Evolutionary conservation across 2,888 invertebrate species (phyloP), one percentile per base, ranked within the genome.

Genomic region (Leucania comma): DNA sequence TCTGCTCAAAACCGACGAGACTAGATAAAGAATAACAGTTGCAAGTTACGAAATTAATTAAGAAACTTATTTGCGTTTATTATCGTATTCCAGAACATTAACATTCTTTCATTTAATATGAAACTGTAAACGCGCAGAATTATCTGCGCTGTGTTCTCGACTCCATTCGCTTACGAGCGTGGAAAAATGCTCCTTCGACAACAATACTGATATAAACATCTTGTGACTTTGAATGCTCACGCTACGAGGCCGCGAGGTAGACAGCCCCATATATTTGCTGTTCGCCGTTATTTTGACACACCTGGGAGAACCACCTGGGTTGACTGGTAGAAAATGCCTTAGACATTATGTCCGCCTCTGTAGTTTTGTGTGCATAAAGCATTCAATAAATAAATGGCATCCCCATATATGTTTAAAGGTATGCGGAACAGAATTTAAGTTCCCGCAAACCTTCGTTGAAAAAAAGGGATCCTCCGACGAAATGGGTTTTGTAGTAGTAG

Each of bases 151-250:
- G 9, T 57, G 74, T 57, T 57, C 42, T 26, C 2, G 22, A 35
- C 22, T 26, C 48, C 29, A 72, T 35, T 48, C 53, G 26, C 54
- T n/a, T 29, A 50, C 3, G 20, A 67, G 75, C 80, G 75, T 80
- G 76, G 76, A 51, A 80, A 59, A 42, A 24, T 54, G 9, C 38
- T 66, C 48, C 38, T 58, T 24, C 2, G 35, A 53, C 42, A 76
- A 76, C 68, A 61, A 80, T 68, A 42, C 66, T 50, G 67, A 24
- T 61, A 58, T 75, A 57, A 74, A 74, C 66, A 51, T 80, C 4
- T 14, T 60, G 51, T 59, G 79, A 64, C 64, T 64, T 62, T 54
- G 48, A 79, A 50, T 46, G 57, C 29, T 51, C 17, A 5, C 14
- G 57, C n/a, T 14, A 57, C 74, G n/a, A n/a, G n/a, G 29, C 4